These are phyloP conservation scores for Gisinianus flammeolus DNA, from an alignment of 2,888 invertebrate species.

Conservation along the genomic window DNA sequence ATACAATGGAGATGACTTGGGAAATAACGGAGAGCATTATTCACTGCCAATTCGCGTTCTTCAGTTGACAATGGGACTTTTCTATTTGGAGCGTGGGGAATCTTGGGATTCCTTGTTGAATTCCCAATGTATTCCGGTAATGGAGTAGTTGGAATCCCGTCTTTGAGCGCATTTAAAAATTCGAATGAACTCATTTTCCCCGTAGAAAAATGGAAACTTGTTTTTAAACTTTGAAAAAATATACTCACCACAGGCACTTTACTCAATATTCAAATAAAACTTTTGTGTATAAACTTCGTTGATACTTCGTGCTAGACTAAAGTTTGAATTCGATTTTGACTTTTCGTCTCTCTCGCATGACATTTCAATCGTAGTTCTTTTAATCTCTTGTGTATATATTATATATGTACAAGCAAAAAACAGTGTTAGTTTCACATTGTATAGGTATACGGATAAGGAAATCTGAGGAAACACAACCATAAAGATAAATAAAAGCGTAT, in stretches of 20 bases:
- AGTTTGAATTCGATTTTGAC: neutral
- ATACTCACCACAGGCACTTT: neutral
- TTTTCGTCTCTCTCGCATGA: too few species aligned
- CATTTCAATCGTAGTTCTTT: too few species aligned
- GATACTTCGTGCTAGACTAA: neutral
- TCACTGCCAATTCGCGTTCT: conserved; percentile 64
- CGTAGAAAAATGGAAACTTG: neutral
- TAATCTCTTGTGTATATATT: too few species aligned
- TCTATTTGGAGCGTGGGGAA: conserved; percentile 53
- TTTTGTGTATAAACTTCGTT: too few species aligned
- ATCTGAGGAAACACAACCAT: too few species aligned
- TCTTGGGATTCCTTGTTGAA: conserved; percentile 31
- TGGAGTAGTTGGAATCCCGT: conserved; percentile 50
- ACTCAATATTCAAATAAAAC: too few species aligned
- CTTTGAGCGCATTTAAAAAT: conserved; percentile 6
- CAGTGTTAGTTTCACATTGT: too few species aligned
- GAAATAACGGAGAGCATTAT: conserved; percentile 69
- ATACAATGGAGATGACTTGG: conserved; percentile 63
- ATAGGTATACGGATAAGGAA: too few species aligned
- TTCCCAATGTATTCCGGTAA: conserved; percentile 33
- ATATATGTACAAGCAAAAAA: too few species aligned
- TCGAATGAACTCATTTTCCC: conserved; percentile 15
- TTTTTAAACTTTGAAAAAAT: neutral
- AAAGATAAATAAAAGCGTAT: too few species aligned
- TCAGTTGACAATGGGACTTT: conserved; percentile 45